Evolutionary conservation across 30 jellyfish, hydroid and myxozoan genomes (phyloP), one percentile per base, ranked within the genome.

Genomic region (Phacellophora camtschatica): DNA sequence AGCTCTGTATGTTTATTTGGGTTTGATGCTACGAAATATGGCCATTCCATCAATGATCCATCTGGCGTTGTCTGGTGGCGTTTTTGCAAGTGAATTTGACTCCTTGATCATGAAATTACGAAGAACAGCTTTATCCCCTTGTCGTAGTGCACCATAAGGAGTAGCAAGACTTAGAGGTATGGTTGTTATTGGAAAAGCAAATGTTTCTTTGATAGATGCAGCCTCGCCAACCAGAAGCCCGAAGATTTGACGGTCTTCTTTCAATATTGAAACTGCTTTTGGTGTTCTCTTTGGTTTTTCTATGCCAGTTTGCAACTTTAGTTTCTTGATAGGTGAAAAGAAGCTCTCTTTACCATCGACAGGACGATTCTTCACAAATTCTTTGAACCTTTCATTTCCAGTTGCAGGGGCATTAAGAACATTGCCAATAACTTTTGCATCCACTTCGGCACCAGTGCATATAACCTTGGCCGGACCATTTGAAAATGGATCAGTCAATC

Each of bases 11-110:
- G 53, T 39, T 39, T 41, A 15, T 66, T 41, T 43, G n/a, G 81
- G 58, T 66, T 70, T 70, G 29, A 48, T 20, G 42, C 74, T 24
- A 70, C 84, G 63, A 45, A 70, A 42, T 11, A 66, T 8, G 71
- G 81, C 81, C 81, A 66, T 66, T 31, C 72, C 66, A 66, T 41
- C 81, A 66, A 43, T 70, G 43, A 70, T 70, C 84, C 84, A 70
- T 8, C 74, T 24, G 22, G 74, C 79, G 9, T 70, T 66, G 71
- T 15, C 45, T 34, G 81, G 81, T 15, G 43, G 69, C 45, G 30
- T 41, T 27, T 33, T 66, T 13, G 74, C 25, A 27, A 20, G 39
- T 58, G 74, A 25, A 13, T 58, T 27, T 58, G 74, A 58, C 15
- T 58, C 74, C 19, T 58, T n/a, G 74, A 58, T 58, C 74, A 27